Evolutionary conservation across 2,797 vertebrate species (phyloP).

Genomic region (Myotis findleyi): DNA sequence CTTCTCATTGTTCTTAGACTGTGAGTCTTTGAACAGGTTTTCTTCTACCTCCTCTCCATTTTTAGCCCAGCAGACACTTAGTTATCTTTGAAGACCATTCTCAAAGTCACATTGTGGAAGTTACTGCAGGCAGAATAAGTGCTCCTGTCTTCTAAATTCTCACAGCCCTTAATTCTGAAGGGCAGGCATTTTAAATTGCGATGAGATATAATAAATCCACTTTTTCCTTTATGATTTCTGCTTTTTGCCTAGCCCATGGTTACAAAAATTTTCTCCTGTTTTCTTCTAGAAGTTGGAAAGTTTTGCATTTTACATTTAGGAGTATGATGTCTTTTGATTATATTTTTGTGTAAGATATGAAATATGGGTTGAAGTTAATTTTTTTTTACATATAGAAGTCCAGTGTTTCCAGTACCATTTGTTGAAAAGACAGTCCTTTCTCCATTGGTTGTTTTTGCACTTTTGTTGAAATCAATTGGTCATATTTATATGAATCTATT

Average conservation of each 20-base stretch:
- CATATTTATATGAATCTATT: not conserved
- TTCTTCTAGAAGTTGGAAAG: not conserved
- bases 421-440: not conserved
- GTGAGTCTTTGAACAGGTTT: not conserved
- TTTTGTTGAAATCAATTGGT: not conserved
- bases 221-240: not conserved
- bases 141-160: not conserved
- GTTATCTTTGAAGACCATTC: not conserved
- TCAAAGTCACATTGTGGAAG: conserved; percentile 9
- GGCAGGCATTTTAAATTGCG: not conserved
- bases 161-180: not conserved
- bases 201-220: not conserved
- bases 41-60: not conserved
- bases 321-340: not conserved
- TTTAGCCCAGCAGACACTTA: not conserved
- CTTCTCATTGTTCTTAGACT: conserved; percentile 37
- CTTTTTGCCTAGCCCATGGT: not conserved
- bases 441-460: not conserved
- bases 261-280: not conserved
- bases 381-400: not conserved
- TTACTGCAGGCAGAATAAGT: not conserved
- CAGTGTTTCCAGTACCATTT: not conserved
- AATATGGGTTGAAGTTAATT: not conserved
- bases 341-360: not conserved
- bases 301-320: conserved; percentile 3